Evolutionary conservation across 2,113 vertebrate species (phyloP).

Genomic region (Passer montanus): DNA sequence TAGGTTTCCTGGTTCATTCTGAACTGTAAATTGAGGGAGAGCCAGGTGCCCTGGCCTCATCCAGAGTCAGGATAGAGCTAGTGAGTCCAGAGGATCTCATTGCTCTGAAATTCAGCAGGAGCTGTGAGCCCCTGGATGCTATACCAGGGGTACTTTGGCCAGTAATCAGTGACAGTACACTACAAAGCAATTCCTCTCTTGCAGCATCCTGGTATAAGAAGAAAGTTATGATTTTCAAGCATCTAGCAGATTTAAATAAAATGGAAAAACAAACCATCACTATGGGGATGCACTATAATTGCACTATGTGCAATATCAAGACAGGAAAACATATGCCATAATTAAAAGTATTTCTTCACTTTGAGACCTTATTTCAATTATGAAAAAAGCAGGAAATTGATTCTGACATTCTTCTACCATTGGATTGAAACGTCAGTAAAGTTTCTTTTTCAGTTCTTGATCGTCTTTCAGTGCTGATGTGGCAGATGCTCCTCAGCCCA

Average conservation of each 20-base stretch:
- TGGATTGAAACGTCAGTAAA: not conserved
- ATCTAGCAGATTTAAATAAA: not conserved
- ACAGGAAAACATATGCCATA: not conserved
- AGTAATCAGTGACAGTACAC: not conserved
- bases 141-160: not conserved
- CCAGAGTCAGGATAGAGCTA: not conserved
- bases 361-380: not conserved
- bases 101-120: not conserved
- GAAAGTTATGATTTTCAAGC: not conserved
- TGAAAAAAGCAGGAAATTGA: not conserved
- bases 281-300: not conserved
- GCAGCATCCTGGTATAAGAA: not conserved
- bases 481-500: not conserved
- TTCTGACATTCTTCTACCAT: not conserved
- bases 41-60: constrained; percentile 39
- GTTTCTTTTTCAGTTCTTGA: not conserved
- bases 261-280: not conserved
- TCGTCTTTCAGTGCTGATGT: not conserved
- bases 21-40: constrained; percentile 16
- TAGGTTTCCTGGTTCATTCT: constrained; percentile 37
- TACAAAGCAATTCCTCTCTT: not conserved
- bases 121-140: not conserved
- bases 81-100: not conserved
- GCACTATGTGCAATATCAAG: not conserved
- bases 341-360: not conserved